A percentile compares a stretch with the other conserved stretches of the same genome.
These are phyloP conservation scores for Agrochola litura DNA, from an alignment of 2,888 invertebrate genomes.

Conservation along the genomic window DNA sequence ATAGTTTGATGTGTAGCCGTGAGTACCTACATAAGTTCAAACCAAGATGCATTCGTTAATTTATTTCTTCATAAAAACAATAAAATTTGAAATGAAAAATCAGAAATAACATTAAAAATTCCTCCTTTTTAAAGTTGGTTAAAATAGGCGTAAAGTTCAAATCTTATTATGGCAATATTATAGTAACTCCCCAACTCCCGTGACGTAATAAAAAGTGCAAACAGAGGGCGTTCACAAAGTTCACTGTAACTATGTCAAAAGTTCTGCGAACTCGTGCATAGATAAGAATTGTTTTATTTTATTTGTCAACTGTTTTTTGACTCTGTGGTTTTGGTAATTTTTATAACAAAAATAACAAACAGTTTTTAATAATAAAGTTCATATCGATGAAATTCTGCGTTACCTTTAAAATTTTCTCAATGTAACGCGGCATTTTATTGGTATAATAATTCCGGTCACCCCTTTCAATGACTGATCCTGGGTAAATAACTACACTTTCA, in stretches of 20 bases:
- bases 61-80: not conserved
- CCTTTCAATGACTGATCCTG: not conserved
- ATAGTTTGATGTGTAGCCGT: too few species aligned
- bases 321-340: not conserved
- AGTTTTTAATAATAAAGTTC: too few species aligned
- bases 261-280: conserved; percentile 39
- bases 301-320: not conserved
- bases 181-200: conserved; percentile 8
- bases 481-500: too few species aligned
- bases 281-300: conserved; percentile 9
- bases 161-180: conserved; percentile 45
- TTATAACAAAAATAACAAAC: not conserved
- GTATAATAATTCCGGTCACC: too few species aligned
- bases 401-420: too few species aligned
- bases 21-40: not conserved
- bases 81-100: not conserved
- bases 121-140: not conserved
- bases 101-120: not conserved
- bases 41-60: not conserved
- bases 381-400: too few species aligned
- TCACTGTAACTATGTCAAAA: conserved; percentile 44
- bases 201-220: conserved; percentile 24
- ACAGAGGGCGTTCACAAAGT: conserved; percentile 8
- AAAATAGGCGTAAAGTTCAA: not conserved
- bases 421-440: not conserved